phyloP scores from a whole-genome alignment of 2,888 invertebrate genomes.

The Caenorhabditis sulstoni region DNA sequence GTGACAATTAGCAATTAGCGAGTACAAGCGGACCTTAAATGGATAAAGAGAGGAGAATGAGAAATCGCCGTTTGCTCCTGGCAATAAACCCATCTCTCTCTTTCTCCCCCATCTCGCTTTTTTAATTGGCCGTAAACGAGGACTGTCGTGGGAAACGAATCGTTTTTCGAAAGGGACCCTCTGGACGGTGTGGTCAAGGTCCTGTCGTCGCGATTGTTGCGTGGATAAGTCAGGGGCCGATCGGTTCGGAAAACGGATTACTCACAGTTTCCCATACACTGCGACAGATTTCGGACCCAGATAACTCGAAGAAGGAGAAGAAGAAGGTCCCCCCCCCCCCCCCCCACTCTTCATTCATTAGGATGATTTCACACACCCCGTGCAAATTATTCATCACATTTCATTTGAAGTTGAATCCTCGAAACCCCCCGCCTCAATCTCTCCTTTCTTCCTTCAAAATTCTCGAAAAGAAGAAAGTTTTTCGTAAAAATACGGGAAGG shows the following conservation, averaged over 20 bases:
- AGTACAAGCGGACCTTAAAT: no score
- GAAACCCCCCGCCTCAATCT: not conserved
- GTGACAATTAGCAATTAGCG: no score
- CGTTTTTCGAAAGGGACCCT: no score
- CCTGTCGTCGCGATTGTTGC: no score
- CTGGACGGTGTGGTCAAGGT: no score
- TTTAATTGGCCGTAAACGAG: slow-evolving; percentile 1
- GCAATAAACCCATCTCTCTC: no score
- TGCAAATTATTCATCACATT: slow-evolving; percentile 44
- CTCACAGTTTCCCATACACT: slow-evolving; percentile 23
- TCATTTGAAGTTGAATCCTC: slow-evolving; percentile 46
- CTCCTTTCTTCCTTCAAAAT: not conserved
- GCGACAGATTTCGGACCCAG: not conserved
- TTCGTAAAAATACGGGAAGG: slow-evolving; percentile 55
- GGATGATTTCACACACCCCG: slow-evolving; percentile 40
- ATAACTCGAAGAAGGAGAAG: no score
- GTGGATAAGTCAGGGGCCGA: no score
- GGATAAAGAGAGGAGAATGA: no score
- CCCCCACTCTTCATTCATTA: slow-evolving; percentile 23
- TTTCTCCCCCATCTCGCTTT: no score
- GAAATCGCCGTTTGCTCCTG: no score
- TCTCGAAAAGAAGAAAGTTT: slow-evolving; percentile 25
- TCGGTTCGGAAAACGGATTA: slow-evolving; percentile 11
- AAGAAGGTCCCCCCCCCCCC: slow-evolving; percentile 9
- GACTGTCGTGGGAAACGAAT: no score